These are phyloP conservation scores for Ptychochromis oligacanthus DNA, from an alignment of 2,113 vertebrate genomes.

Conservation along the genomic window DNA sequence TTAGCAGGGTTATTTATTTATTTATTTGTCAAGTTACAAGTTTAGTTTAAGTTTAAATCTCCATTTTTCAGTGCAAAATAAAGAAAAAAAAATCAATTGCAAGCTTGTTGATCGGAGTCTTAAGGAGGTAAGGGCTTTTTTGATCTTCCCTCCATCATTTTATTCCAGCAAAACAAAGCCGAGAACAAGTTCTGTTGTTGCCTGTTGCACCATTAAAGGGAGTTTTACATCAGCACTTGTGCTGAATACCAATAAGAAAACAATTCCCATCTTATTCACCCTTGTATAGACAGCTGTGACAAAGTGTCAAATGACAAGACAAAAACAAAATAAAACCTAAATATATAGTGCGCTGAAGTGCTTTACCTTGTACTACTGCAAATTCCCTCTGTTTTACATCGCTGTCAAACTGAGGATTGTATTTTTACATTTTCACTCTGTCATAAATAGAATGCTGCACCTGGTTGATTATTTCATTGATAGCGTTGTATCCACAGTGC, in stretches of 20 bases:
- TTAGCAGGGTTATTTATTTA: neutral
- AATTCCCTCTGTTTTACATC: neutral
- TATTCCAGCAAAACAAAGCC: neutral
- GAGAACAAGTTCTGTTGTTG: neutral
- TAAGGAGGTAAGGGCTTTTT: neutral
- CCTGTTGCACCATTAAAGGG: neutral
- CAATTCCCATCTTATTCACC: neutral
- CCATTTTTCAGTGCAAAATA: neutral
- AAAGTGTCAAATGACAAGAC: neutral
- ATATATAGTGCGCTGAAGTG: neutral
- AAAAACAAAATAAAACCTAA: neutral
- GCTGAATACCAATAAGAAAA: conserved; percentile 7
- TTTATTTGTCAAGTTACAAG: neutral
- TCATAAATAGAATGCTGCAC: neutral
- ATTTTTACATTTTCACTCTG: neutral
- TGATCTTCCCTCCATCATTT: neutral
- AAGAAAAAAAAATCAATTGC: neutral
- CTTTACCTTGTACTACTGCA: neutral
- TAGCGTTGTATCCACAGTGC: too few relatives aligned
- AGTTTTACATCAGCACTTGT: conserved; percentile 2
- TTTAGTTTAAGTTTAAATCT: neutral
- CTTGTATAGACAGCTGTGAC: neutral
- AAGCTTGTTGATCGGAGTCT: neutral
- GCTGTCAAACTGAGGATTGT: neutral
- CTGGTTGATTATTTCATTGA: too few relatives aligned